Conservation (phyloP, 2,888 invertebrate genomes). For the Mantis religiosa region DNA sequence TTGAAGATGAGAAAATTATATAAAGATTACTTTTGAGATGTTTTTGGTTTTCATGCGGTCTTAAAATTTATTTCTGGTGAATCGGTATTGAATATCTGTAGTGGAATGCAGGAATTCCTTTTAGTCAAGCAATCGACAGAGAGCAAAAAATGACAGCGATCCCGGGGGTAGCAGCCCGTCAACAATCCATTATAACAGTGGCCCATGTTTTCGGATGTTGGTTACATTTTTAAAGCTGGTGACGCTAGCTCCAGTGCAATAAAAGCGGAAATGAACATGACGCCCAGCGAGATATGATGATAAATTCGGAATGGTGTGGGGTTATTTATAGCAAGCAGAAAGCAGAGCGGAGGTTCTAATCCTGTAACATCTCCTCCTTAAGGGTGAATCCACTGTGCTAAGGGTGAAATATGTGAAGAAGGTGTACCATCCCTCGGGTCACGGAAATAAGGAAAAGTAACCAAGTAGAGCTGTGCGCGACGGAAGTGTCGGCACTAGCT, state of each 20-base stretch:
- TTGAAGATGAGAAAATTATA: no score
- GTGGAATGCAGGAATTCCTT: no score
- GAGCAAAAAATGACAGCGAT: not conserved
- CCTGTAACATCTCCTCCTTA: not conserved
- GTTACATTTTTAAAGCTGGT: not conserved
- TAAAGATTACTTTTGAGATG: no score
- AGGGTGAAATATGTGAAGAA: not conserved
- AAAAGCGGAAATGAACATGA: conserved; percentile 1
- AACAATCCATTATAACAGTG: not conserved
- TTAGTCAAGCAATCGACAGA: no score
- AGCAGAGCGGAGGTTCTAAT: not conserved
- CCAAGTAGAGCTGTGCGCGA: not conserved
- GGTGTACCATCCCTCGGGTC: not conserved
- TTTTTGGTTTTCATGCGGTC: no score
- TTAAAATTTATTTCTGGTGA: no score
- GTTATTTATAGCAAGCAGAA: not conserved
- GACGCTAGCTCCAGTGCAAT: not conserved
- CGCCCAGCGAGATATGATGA: not conserved
- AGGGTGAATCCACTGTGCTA: not conserved
- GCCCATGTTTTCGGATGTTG: not conserved
- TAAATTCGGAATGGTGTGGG: not conserved
- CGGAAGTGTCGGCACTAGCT: not conserved
- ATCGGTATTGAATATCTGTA: no score
- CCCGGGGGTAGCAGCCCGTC: not conserved
- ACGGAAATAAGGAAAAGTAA: not conserved